A percentile compares a stretch with the other conserved stretches of the same genome.
Evolutionary conservation across 2,797 vertebrate genomes (phyloP).

Genomic region (Pempheris klunzingeri): DNA sequence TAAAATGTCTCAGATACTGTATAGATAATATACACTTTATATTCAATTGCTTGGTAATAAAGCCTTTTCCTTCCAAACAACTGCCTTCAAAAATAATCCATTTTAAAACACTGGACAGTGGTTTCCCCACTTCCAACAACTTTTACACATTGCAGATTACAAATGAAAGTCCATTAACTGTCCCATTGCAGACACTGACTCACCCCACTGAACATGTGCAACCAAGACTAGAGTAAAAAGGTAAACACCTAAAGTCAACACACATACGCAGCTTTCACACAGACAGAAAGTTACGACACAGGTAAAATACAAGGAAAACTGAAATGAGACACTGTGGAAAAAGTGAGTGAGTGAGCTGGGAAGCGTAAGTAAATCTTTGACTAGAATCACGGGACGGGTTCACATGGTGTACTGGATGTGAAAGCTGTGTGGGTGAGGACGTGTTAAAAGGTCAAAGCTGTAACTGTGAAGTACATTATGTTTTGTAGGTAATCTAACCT

Average conservation of each 20-base stretch:
- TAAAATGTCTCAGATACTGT: conserved; percentile 5
- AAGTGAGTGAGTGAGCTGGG: conserved; percentile 50
- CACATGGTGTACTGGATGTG: neutral
- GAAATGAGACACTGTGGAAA: conserved; percentile 60
- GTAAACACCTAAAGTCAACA: conserved; percentile 66
- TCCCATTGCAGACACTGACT: conserved; percentile 67
- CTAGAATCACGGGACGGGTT: conserved; percentile 41
- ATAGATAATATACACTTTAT: no score
- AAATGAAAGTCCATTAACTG: conserved; percentile 3
- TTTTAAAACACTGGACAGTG: neutral
- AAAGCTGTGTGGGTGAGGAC: conserved; percentile 9
- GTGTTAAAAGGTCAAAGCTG: conserved; percentile 22
- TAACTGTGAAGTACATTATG: neutral
- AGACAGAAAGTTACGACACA: conserved; percentile 43
- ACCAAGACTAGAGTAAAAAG: conserved; percentile 39
- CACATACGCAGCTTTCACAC: neutral
- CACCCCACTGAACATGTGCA: conserved; percentile 48
- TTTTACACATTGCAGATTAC: conserved; percentile 21
- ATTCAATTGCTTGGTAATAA: neutral
- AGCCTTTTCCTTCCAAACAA: neutral
- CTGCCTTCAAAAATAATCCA: neutral
- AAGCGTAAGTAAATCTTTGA: neutral
- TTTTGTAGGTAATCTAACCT: conserved; percentile 81
- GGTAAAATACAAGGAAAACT: conserved; percentile 21
- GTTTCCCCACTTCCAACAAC: conserved; percentile 21